phyloP scores from a whole-genome alignment of 2,888 invertebrate species.

The Amphipoea lucens region DNA sequence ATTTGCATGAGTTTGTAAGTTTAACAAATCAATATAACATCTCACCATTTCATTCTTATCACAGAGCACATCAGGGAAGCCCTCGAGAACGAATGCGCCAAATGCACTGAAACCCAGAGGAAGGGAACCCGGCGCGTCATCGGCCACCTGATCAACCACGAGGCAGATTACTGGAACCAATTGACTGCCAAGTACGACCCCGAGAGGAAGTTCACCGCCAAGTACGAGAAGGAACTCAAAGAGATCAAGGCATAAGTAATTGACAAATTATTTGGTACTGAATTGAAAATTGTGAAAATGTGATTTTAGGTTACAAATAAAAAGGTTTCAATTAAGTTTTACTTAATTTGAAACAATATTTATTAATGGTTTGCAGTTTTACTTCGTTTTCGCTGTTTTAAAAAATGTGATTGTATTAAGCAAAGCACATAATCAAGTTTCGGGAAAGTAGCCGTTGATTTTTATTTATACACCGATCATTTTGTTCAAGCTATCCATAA shows the following conservation, averaged over 20 bases:
- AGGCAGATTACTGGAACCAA: conserved; percentile 79
- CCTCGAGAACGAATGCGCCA: conserved; percentile 73
- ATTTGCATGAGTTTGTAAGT: background rate
- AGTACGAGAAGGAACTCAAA: conserved; percentile 79
- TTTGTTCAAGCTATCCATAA: background rate
- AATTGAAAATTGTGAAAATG: conserved; percentile 19
- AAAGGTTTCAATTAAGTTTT: conserved; percentile 3
- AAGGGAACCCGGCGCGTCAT: conserved; percentile 73
- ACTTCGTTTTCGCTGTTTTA: conserved; percentile 1
- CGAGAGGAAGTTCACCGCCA: conserved; percentile 72
- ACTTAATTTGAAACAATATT: conserved; percentile 1
- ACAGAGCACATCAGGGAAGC: conserved; percentile 79
- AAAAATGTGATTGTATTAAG: background rate
- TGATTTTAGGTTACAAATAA: conserved; percentile 23
- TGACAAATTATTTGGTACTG: conserved; percentile 1
- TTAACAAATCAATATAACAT: background rate
- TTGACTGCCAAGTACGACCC: conserved; percentile 83
- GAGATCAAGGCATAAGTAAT: conserved; percentile 62
- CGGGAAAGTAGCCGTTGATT: background rate
- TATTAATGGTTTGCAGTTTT: conserved; percentile 4
- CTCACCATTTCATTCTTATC: background rate
- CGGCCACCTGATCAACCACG: conserved; percentile 74
- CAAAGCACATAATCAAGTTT: background rate
- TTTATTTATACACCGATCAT: background rate
- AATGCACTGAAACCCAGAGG: conserved; percentile 75